Conservation (phyloP, 2,888 invertebrate species). For the Amblyteles armatorius region DNA sequence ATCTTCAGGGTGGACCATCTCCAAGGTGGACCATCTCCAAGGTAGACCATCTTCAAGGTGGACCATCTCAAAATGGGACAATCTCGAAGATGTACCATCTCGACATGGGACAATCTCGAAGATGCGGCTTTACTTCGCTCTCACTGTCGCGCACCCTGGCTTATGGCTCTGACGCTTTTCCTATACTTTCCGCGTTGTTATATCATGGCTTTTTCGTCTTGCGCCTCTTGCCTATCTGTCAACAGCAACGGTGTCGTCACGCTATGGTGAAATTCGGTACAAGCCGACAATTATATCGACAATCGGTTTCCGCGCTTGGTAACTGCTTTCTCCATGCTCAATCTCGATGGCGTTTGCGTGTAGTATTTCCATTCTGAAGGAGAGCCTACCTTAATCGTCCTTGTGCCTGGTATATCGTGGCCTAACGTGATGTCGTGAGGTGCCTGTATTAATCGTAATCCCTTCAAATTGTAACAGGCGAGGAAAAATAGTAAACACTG, state of each 20-base stretch:
- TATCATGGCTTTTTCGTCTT: too few species aligned
- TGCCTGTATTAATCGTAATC: not conserved
- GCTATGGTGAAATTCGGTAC: not conserved
- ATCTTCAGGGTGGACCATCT: fast-evolving
- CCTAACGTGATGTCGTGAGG: not conserved
- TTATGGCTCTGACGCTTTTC: too few species aligned
- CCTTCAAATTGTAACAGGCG: not conserved
- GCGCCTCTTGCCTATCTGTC: too few species aligned
- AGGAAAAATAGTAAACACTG: constrained; percentile 14
- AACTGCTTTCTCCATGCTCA: not conserved
- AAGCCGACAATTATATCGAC: not conserved
- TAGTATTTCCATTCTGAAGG: not conserved
- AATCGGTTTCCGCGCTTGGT: not conserved
- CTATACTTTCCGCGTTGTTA: too few species aligned
- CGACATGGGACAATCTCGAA: too few species aligned
- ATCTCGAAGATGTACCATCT: too few species aligned
- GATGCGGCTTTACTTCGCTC: too few species aligned
- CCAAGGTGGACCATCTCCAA: too few species aligned
- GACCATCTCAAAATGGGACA: too few species aligned
- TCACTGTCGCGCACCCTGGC: too few species aligned
- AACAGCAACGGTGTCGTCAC: too few species aligned
- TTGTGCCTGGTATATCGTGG: constrained; percentile 20
- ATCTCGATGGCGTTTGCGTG: not conserved
- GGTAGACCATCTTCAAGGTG: too few species aligned
- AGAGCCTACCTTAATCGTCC: constrained; percentile 32